Evolutionary conservation across 2,888 invertebrate genomes (phyloP), one percentile per base, ranked within the genome.

Genomic region (Cynaeus angustus): DNA sequence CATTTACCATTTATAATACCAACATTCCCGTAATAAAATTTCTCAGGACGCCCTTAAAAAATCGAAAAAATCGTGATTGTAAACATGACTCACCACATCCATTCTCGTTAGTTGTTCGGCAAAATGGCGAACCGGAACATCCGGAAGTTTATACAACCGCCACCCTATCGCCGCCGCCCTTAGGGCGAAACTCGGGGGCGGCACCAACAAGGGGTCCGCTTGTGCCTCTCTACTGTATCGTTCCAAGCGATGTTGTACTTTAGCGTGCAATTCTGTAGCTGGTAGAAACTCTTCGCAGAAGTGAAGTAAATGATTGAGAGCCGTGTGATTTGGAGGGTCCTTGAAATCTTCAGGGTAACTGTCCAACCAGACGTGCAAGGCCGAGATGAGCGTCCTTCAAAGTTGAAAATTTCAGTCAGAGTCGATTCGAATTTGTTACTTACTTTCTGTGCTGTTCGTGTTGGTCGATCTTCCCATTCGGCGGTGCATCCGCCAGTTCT

Each of bases 61-160:
- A n/a, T n/a, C n/a, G n/a, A n/a, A n/a, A n/a, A n/a, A n/a, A n/a
- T n/a, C 33, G 7, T 9, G 1, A 9, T 2, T 4, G 9, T 33
- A 33, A n/a, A 33, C 7, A n/a, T 33, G 43, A 83, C 87, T 86
- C 84, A 92, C 92, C 88, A 95, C 95, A 87, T 99, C 99, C 93
- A 97, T 97, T 78, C 95, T 91, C 26, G 99, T 99, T 78, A 99
- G 90, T 86, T 99, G 99, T 85, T 98, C 97, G 75, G 99, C 99
- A 87, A 99, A 97, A 84, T 94, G 95, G 26, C 93, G 91, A 79
- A 94, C 94, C 67, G 95, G 93, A 77, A 96, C 92, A 83, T 94
- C 92, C 64, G 94, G 95, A 84, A 95, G 91, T 72, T 91, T 90
- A 86, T 94, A 95, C 71, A 88, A 87, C 62, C 81, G 79, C 84